Evolutionary conservation across 1,140 invertebrate species (phyloP).

Genomic region (Hycleus cichorii): DNA sequence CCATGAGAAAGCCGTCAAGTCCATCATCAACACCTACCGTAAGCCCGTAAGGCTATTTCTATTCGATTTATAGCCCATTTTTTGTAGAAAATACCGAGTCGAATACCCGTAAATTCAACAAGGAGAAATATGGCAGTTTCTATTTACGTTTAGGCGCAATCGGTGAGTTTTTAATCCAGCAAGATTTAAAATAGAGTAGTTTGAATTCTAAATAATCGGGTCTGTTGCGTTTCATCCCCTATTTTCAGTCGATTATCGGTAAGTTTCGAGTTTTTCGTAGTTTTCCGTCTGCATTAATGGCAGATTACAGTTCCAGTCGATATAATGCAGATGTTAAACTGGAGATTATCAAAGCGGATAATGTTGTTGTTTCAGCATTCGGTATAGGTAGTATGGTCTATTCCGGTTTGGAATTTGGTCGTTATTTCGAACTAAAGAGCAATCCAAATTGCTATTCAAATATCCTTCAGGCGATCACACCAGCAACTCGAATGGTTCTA

Average conservation of each 20-base stretch:
- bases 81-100: conserved; percentile 37
- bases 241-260: not conserved
- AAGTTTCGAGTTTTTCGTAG: not conserved
- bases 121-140: conserved; percentile 58
- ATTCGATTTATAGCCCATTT: conserved; percentile 17
- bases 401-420: conserved; percentile 86
- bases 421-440: conserved; percentile 82
- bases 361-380: conserved; percentile 23
- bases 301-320: not conserved
- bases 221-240: not conserved
- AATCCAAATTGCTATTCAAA: conserved; percentile 77
- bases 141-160: conserved; percentile 75
- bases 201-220: not conserved
- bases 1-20: conserved; percentile 49
- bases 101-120: not conserved
- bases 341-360: too few species aligned
- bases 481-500: conserved; percentile 82
- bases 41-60: conserved; percentile 17
- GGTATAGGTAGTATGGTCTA: conserved; percentile 57
- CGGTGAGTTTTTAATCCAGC: conserved; percentile 41
- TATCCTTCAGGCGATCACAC: conserved; percentile 76
- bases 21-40: conserved; percentile 43
- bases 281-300: not conserved
- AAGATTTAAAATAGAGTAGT: conserved; percentile 9
- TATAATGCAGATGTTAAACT: too few species aligned